These are phyloP conservation scores for Paradisaea rubra DNA, from an alignment of 2,113 vertebrate genomes.

Conservation along the genomic window DNA sequence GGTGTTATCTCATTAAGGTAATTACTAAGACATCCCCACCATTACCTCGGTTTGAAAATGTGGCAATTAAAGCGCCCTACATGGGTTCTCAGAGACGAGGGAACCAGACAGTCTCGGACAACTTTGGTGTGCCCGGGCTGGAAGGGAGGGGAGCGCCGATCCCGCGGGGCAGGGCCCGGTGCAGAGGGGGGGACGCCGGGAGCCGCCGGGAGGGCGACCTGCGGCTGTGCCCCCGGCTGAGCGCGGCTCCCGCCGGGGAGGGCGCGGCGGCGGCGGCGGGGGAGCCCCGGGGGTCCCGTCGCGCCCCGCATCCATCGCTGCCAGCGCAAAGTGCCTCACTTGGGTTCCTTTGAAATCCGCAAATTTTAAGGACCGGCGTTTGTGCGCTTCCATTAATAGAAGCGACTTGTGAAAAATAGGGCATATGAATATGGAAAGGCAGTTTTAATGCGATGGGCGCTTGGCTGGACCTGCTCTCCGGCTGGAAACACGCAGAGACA, in stretches of 20 bases:
- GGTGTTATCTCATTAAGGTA: slow-evolving; percentile 98
- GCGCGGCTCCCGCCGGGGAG: not conserved
- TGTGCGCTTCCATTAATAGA: slow-evolving; percentile 42
- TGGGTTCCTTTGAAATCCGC: slow-evolving; percentile 32
- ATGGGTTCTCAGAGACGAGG: slow-evolving; percentile 81
- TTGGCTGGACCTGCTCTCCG: not conserved
- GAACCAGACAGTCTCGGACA: slow-evolving; percentile 82
- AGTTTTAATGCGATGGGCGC: not conserved
- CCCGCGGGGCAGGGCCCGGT: not conserved
- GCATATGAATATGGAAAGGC: slow-evolving; percentile 59
- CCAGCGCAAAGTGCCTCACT: not conserved
- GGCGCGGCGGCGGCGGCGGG: not conserved
- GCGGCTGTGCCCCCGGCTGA: not conserved
- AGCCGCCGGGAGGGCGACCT: not conserved
- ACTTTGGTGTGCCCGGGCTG: slow-evolving; percentile 76
- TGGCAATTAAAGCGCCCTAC: slow-evolving; percentile 94
- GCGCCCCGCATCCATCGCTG: not conserved
- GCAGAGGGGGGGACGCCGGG: not conserved
- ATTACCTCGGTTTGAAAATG: slow-evolving; percentile 93
- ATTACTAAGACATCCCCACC: slow-evolving; percentile 94
- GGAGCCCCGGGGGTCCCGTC: not conserved
- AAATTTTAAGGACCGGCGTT: slow-evolving; percentile 18
- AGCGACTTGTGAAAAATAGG: slow-evolving; percentile 32
- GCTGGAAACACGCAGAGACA: not conserved
- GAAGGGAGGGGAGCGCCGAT: slow-evolving; percentile 64